These are phyloP conservation scores for Panulirus ornatus DNA, from an alignment of 1,140 invertebrate species.

Conservation along the genomic window DNA sequence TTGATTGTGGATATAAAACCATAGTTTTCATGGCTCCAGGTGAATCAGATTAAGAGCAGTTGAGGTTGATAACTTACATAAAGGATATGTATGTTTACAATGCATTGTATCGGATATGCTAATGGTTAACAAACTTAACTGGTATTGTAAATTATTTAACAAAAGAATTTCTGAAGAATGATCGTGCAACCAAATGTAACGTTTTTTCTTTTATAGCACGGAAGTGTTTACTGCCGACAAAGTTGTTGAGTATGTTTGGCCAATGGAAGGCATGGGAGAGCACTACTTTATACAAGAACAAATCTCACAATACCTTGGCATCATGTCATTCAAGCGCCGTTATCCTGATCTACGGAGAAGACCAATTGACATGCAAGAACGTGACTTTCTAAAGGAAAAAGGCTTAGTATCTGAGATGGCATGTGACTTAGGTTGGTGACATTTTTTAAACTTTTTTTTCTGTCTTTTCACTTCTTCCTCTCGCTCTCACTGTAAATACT, in stretches of 20 bases:
- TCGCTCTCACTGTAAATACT: neutral
- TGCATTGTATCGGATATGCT: too few relatives aligned
- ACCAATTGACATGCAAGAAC: constrained; percentile 92
- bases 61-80: too few relatives aligned
- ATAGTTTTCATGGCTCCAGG: too few relatives aligned
- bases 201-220: constrained; percentile 57
- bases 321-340: constrained; percentile 96
- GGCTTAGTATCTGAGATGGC: constrained; percentile 93
- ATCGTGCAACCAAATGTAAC: too few relatives aligned
- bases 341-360: constrained; percentile 93
- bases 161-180: too few relatives aligned
- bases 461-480: neutral
- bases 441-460: neutral
- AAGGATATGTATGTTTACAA: too few relatives aligned
- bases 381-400: constrained; percentile 90
- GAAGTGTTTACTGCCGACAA: constrained; percentile 85
- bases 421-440: constrained; percentile 86
- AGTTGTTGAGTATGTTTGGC: constrained; percentile 97
- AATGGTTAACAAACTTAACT: too few relatives aligned
- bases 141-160: too few relatives aligned
- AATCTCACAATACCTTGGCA: constrained; percentile 92
- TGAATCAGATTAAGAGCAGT: too few relatives aligned
- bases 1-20: too few relatives aligned
- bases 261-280: constrained; percentile 82
- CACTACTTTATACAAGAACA: constrained; percentile 91